Percentiles rank a stretch among this genome's conserved stretches.
Evolutionary conservation across 2,888 invertebrate genomes (phyloP).

Genomic region (Dasypogon diadema): DNA sequence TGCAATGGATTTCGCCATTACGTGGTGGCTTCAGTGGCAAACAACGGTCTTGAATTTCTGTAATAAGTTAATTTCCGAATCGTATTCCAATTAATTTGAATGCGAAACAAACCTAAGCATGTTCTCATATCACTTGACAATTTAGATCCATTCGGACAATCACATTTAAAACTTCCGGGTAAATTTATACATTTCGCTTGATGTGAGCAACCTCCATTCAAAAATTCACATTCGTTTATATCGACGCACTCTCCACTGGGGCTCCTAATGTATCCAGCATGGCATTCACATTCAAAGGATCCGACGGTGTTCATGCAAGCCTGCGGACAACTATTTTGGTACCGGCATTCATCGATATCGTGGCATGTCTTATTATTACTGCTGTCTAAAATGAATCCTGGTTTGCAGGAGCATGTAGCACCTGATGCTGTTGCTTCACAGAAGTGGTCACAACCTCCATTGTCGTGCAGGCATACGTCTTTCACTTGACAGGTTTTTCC

Average conservation of each 20-base stretch:
- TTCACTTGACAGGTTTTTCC: constrained; percentile 65
- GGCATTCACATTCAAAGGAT: constrained; percentile 74
- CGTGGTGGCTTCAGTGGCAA: constrained; percentile 62
- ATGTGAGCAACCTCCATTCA: constrained; percentile 66
- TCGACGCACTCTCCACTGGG: constrained; percentile 70
- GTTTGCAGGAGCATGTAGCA: constrained; percentile 68
- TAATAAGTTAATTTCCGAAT: not conserved
- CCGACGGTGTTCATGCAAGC: constrained; percentile 70
- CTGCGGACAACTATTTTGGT: constrained; percentile 69
- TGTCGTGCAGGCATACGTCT: constrained; percentile 68
- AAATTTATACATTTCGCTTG: constrained; percentile 68
- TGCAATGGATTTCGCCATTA: constrained; percentile 66
- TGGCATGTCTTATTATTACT: constrained; percentile 68
- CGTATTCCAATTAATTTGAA: not conserved
- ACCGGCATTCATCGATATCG: constrained; percentile 70
- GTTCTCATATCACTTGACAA: constrained; percentile 61
- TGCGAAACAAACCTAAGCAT: constrained; percentile 55
- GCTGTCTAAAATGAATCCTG: constrained; percentile 64
- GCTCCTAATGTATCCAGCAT: constrained; percentile 70
- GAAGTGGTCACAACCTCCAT: constrained; percentile 72
- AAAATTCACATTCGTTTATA: constrained; percentile 71
- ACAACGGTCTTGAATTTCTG: constrained; percentile 64
- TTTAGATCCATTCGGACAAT: constrained; percentile 68
- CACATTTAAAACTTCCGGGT: constrained; percentile 70
- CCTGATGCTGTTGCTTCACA: constrained; percentile 62